Evolutionary conservation across 2,888 invertebrate genomes (phyloP).

Genomic region (Pecten maximus): DNA sequence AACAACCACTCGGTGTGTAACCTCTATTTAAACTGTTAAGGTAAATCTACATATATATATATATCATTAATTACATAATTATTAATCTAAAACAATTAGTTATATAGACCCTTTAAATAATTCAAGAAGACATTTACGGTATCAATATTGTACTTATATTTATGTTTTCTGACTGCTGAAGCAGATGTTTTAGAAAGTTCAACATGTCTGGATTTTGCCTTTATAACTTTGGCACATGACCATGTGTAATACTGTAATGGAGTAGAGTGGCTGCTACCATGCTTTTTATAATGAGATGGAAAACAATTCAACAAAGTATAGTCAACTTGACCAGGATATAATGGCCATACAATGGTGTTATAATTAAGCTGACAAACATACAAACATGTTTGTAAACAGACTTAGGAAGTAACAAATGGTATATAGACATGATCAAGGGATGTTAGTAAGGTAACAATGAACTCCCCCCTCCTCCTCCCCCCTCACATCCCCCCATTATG

Average conservation of each 20-base stretch:
- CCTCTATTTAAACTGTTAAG: too few relatives aligned
- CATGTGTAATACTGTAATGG: not conserved
- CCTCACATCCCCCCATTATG: not conserved
- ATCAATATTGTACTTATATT: not conserved
- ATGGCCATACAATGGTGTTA: not conserved
- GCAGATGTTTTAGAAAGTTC: not conserved
- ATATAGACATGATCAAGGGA: not conserved
- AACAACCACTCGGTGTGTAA: too few relatives aligned
- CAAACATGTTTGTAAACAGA: not conserved
- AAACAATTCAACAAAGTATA: not conserved
- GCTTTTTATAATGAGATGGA: conserved; percentile 3
- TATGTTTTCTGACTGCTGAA: not conserved
- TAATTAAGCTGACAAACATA: not conserved
- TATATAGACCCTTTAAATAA: too few relatives aligned
- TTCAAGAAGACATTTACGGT: too few relatives aligned
- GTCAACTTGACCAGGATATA: not conserved
- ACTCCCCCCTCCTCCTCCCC: not conserved
- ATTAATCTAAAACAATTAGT: too few relatives aligned
- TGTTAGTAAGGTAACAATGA: not conserved
- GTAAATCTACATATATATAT: too few relatives aligned
- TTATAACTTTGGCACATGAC: not conserved
- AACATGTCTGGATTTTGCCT: not conserved
- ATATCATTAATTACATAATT: too few relatives aligned
- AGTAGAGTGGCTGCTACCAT: not conserved
- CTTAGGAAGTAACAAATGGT: conserved; percentile 13